A percentile compares a stretch with the other conserved stretches of the same genome.
Conservation (phyloP, 2,797 vertebrate species). For the Streptopelia turtur region DNA sequence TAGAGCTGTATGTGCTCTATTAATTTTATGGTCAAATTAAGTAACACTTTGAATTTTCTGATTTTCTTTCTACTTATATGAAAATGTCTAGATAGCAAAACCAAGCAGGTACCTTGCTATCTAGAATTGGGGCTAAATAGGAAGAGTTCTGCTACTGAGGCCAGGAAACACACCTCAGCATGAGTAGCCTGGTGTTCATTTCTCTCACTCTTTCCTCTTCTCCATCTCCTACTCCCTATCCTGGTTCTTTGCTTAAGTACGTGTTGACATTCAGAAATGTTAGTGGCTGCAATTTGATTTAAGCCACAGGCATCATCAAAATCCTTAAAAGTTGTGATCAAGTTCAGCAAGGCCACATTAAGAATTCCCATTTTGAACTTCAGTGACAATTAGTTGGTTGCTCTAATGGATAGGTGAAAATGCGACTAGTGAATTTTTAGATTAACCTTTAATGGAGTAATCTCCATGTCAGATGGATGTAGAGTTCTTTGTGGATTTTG, state of each 20-base stretch:
- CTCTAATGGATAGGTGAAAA: neutral
- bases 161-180: neutral
- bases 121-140: neutral
- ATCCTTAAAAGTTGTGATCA: neutral
- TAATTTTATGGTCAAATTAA: neutral
- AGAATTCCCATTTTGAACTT: neutral
- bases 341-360: neutral
- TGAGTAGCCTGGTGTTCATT: neutral
- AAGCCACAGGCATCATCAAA: neutral
- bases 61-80: neutral
- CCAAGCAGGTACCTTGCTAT: neutral
- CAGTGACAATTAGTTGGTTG: neutral
- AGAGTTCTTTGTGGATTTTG: neutral
- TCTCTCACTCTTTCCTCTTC: neutral
- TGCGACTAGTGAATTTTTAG: neutral
- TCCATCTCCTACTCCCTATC: neutral
- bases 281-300: neutral
- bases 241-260: neutral
- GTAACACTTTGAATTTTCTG: neutral
- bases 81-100: neutral
- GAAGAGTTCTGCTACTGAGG: neutral
- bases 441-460: neutral
- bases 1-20: neutral
- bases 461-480: neutral
- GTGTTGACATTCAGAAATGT: neutral